phyloP scores from a whole-genome alignment of 30 jellyfish, hydroid and myxozoan species.

The Aurelia sp. region DNA sequence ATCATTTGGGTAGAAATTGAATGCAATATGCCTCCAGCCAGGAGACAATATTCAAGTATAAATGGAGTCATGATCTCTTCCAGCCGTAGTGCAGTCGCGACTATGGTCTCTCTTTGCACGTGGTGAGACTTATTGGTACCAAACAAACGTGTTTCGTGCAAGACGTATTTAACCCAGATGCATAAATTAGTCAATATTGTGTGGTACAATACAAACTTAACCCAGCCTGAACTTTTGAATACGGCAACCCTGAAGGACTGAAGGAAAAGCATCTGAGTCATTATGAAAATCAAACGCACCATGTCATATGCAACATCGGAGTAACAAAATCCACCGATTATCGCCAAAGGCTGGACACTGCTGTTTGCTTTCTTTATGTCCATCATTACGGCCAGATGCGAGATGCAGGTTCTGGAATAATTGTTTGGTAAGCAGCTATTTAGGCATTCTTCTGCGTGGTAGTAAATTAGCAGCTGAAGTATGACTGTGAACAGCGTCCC shows the following conservation, averaged over 20 bases:
- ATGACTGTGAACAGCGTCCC: conserved; percentile 18
- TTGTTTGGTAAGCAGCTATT: not conserved
- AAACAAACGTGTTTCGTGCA: conserved; percentile 50
- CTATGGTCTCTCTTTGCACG: conserved; percentile 15
- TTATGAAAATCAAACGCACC: conserved; percentile 4
- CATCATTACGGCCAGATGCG: not conserved
- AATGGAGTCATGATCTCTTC: conserved; percentile 63
- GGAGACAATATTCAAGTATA: conserved; percentile 51
- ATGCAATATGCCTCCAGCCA: conserved; percentile 58
- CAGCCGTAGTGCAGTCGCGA: not conserved
- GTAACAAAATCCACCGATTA: conserved; percentile 22
- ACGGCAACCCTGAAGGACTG: conserved; percentile 41
- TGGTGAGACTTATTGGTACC: not conserved
- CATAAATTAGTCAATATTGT: conserved; percentile 41
- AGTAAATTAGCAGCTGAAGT: not conserved
- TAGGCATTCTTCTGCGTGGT: not conserved
- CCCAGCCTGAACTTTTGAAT: not conserved
- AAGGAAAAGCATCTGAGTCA: conserved; percentile 30
- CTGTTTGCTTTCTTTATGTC: not conserved
- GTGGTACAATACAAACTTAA: conserved; percentile 19
- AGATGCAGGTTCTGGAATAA: not conserved
- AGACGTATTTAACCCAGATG: conserved; percentile 48
- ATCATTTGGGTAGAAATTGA: conserved; percentile 30
- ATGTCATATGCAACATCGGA: conserved; percentile 21
- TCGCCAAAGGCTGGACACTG: not conserved